These are phyloP conservation scores for Sebastes steindachneri DNA, from an alignment of 2,797 vertebrate species.

Conservation along the genomic window DNA sequence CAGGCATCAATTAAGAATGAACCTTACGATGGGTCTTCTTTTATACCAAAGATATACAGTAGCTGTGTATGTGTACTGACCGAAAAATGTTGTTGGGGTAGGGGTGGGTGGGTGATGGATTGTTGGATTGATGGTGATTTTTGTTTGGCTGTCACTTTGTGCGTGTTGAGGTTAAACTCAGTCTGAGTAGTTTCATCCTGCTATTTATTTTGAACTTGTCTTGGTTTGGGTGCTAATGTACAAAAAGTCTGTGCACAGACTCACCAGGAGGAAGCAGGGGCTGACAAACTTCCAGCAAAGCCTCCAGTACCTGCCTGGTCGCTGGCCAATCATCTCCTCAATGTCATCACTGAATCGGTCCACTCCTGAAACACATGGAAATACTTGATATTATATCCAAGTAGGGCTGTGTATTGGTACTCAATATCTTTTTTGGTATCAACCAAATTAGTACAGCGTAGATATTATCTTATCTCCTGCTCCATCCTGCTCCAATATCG, in stretches of 20 bases:
- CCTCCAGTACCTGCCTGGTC: slow-evolving; percentile 90
- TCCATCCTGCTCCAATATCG: too few relatives aligned
- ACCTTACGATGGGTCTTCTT: too few relatives aligned
- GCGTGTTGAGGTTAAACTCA: neutral
- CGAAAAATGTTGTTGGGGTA: too few relatives aligned
- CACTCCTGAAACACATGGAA: slow-evolving; percentile 83
- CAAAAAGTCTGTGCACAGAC: neutral
- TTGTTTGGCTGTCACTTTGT: neutral
- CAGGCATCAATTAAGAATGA: neutral
- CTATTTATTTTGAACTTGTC: neutral
- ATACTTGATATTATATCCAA: neutral
- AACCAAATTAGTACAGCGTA: neutral
- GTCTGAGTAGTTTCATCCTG: neutral
- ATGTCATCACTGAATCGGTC: slow-evolving; percentile 93
- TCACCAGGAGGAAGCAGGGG: slow-evolving; percentile 92
- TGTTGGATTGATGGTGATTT: neutral
- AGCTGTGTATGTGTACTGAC: too few relatives aligned
- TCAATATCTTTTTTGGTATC: too few relatives aligned
- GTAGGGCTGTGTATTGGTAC: neutral
- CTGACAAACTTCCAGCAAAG: slow-evolving; percentile 95
- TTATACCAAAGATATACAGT: neutral
- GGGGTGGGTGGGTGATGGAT: neutral
- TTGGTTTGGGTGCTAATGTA: neutral
- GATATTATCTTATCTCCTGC: neutral
- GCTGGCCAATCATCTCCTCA: slow-evolving; percentile 90